These are phyloP conservation scores for Drosophila ercepeae DNA, from an alignment of 1,140 invertebrate species.

Conservation along the genomic window DNA sequence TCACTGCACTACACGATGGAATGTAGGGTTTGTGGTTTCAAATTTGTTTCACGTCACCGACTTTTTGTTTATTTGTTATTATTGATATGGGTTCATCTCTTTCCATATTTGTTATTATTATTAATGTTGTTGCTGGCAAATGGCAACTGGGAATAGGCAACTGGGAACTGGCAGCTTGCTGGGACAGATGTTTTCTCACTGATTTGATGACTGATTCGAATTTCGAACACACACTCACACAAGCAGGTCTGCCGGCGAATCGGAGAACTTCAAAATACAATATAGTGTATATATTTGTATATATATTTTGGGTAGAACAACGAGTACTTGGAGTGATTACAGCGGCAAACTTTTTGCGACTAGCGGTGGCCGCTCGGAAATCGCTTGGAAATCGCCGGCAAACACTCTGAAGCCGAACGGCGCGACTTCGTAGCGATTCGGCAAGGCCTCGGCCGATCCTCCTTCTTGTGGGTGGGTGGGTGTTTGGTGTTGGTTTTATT, in stretches of 20 bases:
- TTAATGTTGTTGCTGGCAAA: slow-evolving; percentile 26
- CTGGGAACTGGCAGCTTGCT: slow-evolving; percentile 51
- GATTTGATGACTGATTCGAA: slow-evolving; percentile 27
- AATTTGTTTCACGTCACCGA: slow-evolving; percentile 16
- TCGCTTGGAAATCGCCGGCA: slow-evolving; percentile 36
- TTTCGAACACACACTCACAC: slow-evolving; percentile 26
- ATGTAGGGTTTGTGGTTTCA: slow-evolving; percentile 3
- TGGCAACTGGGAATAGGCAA: background rate
- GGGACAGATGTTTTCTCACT: slow-evolving; percentile 54
- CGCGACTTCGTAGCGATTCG: slow-evolving; percentile 4
- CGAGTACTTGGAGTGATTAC: slow-evolving; percentile 63
- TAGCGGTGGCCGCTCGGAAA: slow-evolving; percentile 39
- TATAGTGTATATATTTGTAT: background rate
- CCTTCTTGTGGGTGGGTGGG: background rate
- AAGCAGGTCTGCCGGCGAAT: slow-evolving; percentile 16
- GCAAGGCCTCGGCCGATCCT: background rate
- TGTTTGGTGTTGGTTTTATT: background rate
- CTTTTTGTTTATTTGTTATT: slow-evolving; percentile 13
- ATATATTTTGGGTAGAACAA: slow-evolving; percentile 15
- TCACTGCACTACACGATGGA: slow-evolving; percentile 10
- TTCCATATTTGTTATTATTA: slow-evolving; percentile 12
- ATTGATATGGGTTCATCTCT: background rate
- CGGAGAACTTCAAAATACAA: background rate
- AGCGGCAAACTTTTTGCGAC: slow-evolving; percentile 74
- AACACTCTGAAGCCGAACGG: slow-evolving; percentile 45